These are phyloP conservation scores for Penaeus monodon DNA, from an alignment of 2,888 invertebrate genomes.

Conservation along the genomic window DNA sequence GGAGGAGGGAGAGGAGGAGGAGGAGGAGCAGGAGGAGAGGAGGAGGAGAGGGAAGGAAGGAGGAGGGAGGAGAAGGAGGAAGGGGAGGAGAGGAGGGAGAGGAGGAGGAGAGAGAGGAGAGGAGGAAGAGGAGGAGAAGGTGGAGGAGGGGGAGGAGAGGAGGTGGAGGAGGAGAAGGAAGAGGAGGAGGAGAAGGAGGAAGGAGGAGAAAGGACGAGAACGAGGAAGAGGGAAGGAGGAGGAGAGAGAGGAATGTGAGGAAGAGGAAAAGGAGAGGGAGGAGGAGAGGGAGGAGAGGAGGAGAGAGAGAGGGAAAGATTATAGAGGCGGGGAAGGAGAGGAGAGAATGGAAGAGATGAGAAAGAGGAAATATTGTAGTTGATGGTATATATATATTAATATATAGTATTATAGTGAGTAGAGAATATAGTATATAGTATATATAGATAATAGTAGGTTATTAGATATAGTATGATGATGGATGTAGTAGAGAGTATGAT, in stretches of 20 bases:
- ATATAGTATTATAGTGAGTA: too few relatives aligned
- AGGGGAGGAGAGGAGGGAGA: accelerated
- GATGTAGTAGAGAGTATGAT: too few relatives aligned
- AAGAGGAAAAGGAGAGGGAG: neutral
- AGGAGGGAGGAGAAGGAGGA: neutral
- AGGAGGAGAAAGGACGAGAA: too few relatives aligned
- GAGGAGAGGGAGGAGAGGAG: neutral
- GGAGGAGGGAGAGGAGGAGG: neutral
- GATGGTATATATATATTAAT: too few relatives aligned
- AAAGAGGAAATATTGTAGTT: too few relatives aligned
- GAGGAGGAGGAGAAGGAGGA: neutral
- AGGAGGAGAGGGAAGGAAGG: neutral
- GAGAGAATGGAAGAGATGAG: neutral
- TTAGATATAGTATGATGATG: too few relatives aligned
- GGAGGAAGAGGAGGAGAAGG: too few relatives aligned
- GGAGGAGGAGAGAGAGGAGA: neutral
- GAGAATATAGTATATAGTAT: too few relatives aligned
- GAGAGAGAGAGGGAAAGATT: neutral
- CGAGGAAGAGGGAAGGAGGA: neutral
- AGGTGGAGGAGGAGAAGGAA: neutral
- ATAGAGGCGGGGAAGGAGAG: neutral
- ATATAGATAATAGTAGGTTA: too few relatives aligned
- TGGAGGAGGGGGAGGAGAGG: neutral
- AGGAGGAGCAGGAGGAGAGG: neutral
- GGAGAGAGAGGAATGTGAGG: neutral